Conservation (phyloP, 2,888 invertebrate genomes). For the Hirtodrosophila alboralis region DNA sequence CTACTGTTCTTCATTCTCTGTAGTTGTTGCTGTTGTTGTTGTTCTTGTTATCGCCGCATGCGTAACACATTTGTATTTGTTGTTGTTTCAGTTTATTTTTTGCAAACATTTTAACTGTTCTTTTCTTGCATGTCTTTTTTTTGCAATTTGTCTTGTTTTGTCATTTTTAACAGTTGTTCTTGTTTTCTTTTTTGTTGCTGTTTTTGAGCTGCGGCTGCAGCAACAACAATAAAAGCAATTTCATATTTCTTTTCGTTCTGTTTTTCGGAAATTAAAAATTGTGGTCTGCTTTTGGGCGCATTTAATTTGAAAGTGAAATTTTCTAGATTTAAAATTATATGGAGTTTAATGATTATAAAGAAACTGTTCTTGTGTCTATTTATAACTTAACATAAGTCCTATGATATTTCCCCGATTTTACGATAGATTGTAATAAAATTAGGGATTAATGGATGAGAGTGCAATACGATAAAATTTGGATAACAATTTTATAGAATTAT, state of each 20-base stretch:
- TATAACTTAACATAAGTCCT: too few species aligned
- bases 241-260: slow-evolving; percentile 30
- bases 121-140: slow-evolving; percentile 12
- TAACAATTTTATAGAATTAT: too few species aligned
- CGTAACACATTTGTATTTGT: slow-evolving; percentile 46
- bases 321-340: too few species aligned
- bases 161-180: neutral
- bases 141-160: slow-evolving; percentile 8
- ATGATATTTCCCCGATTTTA: too few species aligned
- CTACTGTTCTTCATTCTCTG: slow-evolving; percentile 18
- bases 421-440: too few species aligned
- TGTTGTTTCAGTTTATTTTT: slow-evolving; percentile 25
- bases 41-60: slow-evolving; percentile 34
- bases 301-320: neutral
- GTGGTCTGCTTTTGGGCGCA: slow-evolving; percentile 38
- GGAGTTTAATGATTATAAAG: too few species aligned
- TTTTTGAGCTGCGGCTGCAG: slow-evolving; percentile 15
- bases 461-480: too few species aligned
- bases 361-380: too few species aligned
- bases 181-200: slow-evolving; percentile 7
- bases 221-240: slow-evolving; percentile 24
- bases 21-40: slow-evolving; percentile 25
- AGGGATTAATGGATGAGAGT: too few species aligned
- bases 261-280: slow-evolving; percentile 42
- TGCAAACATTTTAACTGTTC: slow-evolving; percentile 47